Evolutionary conservation across 2,888 invertebrate genomes (phyloP).

Genomic region (Cecidostiba fungosa): DNA sequence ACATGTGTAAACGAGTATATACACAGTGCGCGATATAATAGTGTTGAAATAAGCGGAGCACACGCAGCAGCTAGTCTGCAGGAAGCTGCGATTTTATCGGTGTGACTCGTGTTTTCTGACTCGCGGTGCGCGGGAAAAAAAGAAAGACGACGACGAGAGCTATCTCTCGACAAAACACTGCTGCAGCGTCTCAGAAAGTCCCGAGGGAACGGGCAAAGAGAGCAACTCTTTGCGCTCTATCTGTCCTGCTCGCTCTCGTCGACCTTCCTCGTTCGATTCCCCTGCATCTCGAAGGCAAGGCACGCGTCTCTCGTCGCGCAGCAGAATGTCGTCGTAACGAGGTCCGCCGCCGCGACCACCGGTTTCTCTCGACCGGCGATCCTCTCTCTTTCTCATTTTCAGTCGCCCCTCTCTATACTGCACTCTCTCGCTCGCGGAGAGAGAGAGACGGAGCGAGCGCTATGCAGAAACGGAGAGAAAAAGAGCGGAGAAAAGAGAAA

Average conservation of each 20-base stretch:
- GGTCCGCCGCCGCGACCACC: constrained; percentile 70
- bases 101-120: constrained; percentile 67
- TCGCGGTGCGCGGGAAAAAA: constrained; percentile 50
- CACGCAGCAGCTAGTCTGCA: neutral
- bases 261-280: constrained; percentile 70
- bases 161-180: constrained; percentile 27
- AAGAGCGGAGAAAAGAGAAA: constrained; percentile 57
- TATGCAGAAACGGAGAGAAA: constrained; percentile 54
- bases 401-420: neutral
- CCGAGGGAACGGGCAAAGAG: constrained; percentile 57
- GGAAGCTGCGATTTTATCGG: constrained; percentile 57
- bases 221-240: constrained; percentile 58
- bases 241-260: constrained; percentile 59
- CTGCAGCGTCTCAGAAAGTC: constrained; percentile 61
- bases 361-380: constrained; percentile 65
- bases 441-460: neutral
- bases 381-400: constrained; percentile 29
- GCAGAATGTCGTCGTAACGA: constrained; percentile 80
- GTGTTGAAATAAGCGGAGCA: neutral
- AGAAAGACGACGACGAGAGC: constrained; percentile 12
- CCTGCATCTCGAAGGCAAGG: constrained; percentile 80
- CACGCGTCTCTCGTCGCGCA: constrained; percentile 78
- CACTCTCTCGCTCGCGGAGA: neutral
- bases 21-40: neutral
- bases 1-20: neutral